These are phyloP conservation scores for Asteroscopus sphinx DNA, from an alignment of 2,888 invertebrate genomes.

Conservation along the genomic window DNA sequence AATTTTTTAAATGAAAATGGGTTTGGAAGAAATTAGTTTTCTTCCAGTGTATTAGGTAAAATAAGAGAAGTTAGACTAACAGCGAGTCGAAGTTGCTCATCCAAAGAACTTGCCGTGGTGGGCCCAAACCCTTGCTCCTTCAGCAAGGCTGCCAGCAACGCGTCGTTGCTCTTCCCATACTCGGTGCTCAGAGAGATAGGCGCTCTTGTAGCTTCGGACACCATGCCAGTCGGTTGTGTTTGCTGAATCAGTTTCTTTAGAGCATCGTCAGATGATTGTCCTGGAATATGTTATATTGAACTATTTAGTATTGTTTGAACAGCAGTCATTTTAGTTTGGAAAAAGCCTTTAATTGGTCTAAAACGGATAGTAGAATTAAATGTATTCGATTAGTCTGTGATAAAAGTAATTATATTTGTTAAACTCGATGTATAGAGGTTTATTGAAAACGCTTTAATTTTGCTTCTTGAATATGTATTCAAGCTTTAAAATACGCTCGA, in stretches of 20 bases:
- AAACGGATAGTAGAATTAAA: no score
- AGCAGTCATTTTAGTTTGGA: no score
- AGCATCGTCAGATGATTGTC: constrained; percentile 84
- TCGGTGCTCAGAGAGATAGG: constrained; percentile 85
- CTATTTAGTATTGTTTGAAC: background rate
- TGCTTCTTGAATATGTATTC: no score
- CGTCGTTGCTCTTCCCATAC: constrained; percentile 92
- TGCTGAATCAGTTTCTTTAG: constrained; percentile 79
- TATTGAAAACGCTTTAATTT: no score
- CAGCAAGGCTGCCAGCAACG: constrained; percentile 92
- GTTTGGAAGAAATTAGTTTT: constrained; percentile 26
- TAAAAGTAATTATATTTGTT: no score
- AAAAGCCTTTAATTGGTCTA: no score
- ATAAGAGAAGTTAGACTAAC: constrained; percentile 81
- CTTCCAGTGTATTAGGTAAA: constrained; percentile 44
- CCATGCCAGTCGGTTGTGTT: constrained; percentile 77
- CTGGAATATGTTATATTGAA: constrained; percentile 62
- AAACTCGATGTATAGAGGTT: no score
- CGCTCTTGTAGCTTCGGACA: constrained; percentile 81
- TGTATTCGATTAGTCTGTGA: no score
- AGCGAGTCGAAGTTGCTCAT: constrained; percentile 89
- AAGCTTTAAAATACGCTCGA: no score
- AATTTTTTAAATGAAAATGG: constrained; percentile 39
- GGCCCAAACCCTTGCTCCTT: constrained; percentile 94
- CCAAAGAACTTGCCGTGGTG: constrained; percentile 91